A percentile compares a stretch with the other conserved stretches of the same genome.
These are phyloP conservation scores for Coregonus ussuriensis DNA, from an alignment of 2,797 vertebrate species.

Conservation along the genomic window DNA sequence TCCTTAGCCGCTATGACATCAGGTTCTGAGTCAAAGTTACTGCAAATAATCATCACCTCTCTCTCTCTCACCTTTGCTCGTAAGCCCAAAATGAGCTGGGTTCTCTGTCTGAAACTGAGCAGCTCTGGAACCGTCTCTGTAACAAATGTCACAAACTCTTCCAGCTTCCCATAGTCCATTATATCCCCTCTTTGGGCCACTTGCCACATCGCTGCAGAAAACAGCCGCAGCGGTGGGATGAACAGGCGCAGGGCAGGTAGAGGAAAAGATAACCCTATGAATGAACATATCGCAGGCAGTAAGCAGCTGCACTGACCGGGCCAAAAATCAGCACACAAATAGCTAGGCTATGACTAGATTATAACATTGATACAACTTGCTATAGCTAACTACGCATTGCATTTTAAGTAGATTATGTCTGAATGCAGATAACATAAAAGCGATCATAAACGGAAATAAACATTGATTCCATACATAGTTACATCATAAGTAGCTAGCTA, in stretches of 20 bases:
- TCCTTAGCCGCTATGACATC: background rate
- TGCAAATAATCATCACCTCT: background rate
- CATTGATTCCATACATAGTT: too few species aligned
- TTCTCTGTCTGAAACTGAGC: conserved; percentile 61
- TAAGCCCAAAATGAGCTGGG: conserved; percentile 64
- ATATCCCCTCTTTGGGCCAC: conserved; percentile 43
- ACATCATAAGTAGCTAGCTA: too few species aligned
- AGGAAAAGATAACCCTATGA: conserved; percentile 18
- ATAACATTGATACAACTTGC: too few species aligned
- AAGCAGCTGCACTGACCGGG: background rate
- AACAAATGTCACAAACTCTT: conserved; percentile 59
- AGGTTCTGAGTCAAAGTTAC: background rate
- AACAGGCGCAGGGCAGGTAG: conserved; percentile 25
- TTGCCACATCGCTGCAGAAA: conserved; percentile 60
- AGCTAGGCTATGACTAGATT: background rate
- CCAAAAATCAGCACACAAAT: background rate
- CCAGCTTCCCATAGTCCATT: conserved; percentile 55
- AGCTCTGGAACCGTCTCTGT: conserved; percentile 53
- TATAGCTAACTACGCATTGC: too few species aligned
- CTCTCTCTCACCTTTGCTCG: conserved; percentile 59
- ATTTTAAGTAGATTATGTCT: too few species aligned
- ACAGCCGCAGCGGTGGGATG: conserved; percentile 45
- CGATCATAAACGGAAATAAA: too few species aligned
- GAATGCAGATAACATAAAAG: too few species aligned
- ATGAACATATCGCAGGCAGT: background rate